phyloP scores from a whole-genome alignment of 1,140 invertebrate species.

The Cyrtorhinus lividipennis region DNA sequence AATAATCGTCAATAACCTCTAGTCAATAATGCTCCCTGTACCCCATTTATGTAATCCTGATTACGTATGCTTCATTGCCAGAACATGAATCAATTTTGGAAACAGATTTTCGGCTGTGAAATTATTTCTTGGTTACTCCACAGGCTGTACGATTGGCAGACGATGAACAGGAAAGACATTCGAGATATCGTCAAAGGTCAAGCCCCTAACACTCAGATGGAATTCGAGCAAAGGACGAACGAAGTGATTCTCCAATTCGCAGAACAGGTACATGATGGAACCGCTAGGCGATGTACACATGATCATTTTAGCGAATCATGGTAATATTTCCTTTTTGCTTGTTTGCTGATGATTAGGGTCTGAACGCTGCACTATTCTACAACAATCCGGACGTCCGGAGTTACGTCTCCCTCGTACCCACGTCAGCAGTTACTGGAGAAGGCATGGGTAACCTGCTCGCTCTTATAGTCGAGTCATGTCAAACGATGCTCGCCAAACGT shows the following conservation, averaged over 20 bases:
- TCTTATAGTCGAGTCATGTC: constrained; percentile 82
- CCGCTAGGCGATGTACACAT: too few relatives aligned
- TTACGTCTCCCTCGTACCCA: constrained; percentile 93
- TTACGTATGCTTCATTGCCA: too few relatives aligned
- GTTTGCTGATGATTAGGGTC: too few relatives aligned
- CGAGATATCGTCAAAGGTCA: constrained; percentile 83
- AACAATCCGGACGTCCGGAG: constrained; percentile 86
- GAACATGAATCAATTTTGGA: too few relatives aligned
- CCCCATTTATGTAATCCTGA: too few relatives aligned
- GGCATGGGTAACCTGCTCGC: constrained; percentile 97
- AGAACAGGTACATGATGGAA: constrained; percentile 69
- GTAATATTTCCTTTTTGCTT: constrained; percentile 19
- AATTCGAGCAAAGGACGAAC: constrained; percentile 84
- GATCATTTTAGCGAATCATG: too few relatives aligned
- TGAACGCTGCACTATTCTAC: constrained; percentile 91
- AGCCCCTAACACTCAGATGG: constrained; percentile 70
- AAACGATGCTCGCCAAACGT: constrained; percentile 76
- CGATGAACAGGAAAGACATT: constrained; percentile 76
- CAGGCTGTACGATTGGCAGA: constrained; percentile 89
- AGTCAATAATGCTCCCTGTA: too few relatives aligned
- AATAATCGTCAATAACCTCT: too few relatives aligned
- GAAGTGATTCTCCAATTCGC: constrained; percentile 87
- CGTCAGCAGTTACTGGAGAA: constrained; percentile 90
- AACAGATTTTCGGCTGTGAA: too few relatives aligned
- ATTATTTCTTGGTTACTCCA: constrained; percentile 12